These are phyloP conservation scores for Doris montereyensis DNA, from an alignment of 2,888 invertebrate species.

Conservation along the genomic window DNA sequence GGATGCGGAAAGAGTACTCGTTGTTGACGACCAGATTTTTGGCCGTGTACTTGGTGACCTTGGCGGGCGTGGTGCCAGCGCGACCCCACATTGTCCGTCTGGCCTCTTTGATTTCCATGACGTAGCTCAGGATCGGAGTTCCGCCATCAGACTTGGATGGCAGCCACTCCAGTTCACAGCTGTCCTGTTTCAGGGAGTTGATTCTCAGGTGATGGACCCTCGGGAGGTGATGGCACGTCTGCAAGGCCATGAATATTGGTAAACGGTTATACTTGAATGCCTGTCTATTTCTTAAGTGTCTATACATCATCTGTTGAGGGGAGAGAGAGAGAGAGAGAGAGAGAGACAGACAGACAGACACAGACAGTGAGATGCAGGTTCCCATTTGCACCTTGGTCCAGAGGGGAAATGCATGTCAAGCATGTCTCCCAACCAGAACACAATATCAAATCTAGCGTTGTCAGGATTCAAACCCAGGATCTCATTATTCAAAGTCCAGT, in stretches of 20 bases:
- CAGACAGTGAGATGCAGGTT: no score
- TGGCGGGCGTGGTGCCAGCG: constrained; percentile 73
- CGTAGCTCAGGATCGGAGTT: constrained; percentile 85
- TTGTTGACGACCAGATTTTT: constrained; percentile 91
- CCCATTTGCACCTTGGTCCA: no score
- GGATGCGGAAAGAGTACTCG: constrained; percentile 96
- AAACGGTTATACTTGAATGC: neutral
- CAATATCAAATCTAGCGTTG: no score
- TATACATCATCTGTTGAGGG: no score
- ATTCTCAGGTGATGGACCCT: constrained; percentile 81
- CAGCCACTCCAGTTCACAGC: constrained; percentile 95
- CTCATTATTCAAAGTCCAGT: no score
- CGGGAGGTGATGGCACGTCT: constrained; percentile 66
- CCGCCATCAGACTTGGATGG: constrained; percentile 98
- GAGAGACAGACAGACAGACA: no score
- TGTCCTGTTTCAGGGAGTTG: constrained; percentile 94
- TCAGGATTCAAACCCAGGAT: no score
- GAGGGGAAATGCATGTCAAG: no score
- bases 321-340: no score
- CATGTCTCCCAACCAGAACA: no score
- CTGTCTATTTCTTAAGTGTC: neutral
- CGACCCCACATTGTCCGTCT: constrained; percentile 95
- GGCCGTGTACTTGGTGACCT: constrained; percentile 77
- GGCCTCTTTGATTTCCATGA: constrained; percentile 88
- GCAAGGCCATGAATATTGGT: constrained; percentile 15